Percentiles rank a stretch among this genome's conserved stretches.
Evolutionary conservation across 1,140 invertebrate genomes (phyloP).

Genomic region (Monomorium pharaonis): DNA sequence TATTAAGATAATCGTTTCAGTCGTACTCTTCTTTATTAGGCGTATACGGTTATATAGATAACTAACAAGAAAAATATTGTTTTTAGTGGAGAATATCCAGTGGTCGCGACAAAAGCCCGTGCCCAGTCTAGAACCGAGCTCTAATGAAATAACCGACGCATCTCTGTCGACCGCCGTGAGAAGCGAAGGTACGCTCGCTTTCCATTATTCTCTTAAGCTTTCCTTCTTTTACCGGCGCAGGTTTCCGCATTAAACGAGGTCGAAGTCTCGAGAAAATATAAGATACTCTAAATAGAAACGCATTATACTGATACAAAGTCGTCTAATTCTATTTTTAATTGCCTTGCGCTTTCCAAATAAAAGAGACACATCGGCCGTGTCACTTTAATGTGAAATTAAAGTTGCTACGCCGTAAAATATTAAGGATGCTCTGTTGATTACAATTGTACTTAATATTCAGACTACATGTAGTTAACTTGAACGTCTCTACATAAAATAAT

Average conservation of each 20-base stretch:
- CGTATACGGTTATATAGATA: neutral
- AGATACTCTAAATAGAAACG: slow-evolving; percentile 26
- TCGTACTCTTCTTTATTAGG: neutral
- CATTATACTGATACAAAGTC: neutral
- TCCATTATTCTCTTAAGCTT: slow-evolving; percentile 35
- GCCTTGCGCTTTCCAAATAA: neutral
- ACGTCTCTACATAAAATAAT: neutral
- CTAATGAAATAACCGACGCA: slow-evolving; percentile 64
- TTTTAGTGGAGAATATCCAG: slow-evolving; percentile 72
- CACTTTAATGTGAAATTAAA: slow-evolving; percentile 25
- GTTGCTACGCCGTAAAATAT: neutral
- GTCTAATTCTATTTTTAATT: slow-evolving; percentile 34
- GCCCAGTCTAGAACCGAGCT: slow-evolving; percentile 60
- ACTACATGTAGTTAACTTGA: neutral
- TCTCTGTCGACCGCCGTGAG: slow-evolving; percentile 63
- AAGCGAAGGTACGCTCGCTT: slow-evolving; percentile 64
- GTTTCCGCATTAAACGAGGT: slow-evolving; percentile 31
- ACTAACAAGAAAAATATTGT: slow-evolving; percentile 43
- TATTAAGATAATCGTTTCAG: neutral
- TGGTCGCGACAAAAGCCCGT: slow-evolving; percentile 67
- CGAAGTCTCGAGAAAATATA: neutral
- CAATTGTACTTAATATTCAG: neutral
- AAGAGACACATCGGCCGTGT: neutral
- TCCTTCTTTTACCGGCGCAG: neutral
- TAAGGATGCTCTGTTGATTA: neutral